Base-by-base conservation (phyloP, 2,113 vertebrate genomes). In the Pao palembangensis region DNA sequence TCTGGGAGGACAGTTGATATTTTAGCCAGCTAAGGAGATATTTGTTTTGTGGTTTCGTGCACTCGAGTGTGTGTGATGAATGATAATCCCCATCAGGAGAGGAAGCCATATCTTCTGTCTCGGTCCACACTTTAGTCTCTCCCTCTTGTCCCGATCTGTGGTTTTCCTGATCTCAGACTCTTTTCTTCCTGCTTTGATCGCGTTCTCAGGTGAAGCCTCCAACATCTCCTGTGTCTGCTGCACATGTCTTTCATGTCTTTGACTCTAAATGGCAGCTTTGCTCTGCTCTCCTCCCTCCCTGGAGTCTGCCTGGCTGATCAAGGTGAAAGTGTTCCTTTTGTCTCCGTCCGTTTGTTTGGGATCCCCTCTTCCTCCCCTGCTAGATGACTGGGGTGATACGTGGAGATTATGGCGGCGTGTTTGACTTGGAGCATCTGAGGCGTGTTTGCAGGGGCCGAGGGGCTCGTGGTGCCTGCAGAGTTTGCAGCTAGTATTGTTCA, bases 271-370 rank as follows among this genome's bases (percentile, higher is more conserved):
- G 80, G 72, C 55, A 25, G 48, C 65, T 74, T 73, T 58, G 61
- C 68, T 74, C 63, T 57, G 42, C 69, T 55, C 67, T 69, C 69
- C 80, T 76, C 76, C 66, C 67, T 59, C 73, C 18, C 61, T 28
- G 48, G 66, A 75, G 74, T 74, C 77, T 53, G 60, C 69, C 65
- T 61, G 73, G 73, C 66, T 79, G 82, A 87, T 90, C 84, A 88
- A 91, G 88, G 91, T 86, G 89, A 92, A 91, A 91, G 88, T 91
- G 80, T 38, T 61, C 51, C 76, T 79, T 83, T 88, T 88, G 87
- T 89, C 69, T 85, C 60, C 51, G 13, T 50, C 56, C 31, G 64
- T 83, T 82, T 89, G 87, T 88, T 89, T 85, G 69, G 72, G 82
- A 82, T 83, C 71, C 69, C 69, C 65, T 76, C 81, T 88, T 88